A percentile compares a stretch with the other conserved stretches of the same genome.
These are phyloP conservation scores for Ciconia boyciana DNA, from an alignment of 2,113 vertebrate genomes.

Conservation along the genomic window DNA sequence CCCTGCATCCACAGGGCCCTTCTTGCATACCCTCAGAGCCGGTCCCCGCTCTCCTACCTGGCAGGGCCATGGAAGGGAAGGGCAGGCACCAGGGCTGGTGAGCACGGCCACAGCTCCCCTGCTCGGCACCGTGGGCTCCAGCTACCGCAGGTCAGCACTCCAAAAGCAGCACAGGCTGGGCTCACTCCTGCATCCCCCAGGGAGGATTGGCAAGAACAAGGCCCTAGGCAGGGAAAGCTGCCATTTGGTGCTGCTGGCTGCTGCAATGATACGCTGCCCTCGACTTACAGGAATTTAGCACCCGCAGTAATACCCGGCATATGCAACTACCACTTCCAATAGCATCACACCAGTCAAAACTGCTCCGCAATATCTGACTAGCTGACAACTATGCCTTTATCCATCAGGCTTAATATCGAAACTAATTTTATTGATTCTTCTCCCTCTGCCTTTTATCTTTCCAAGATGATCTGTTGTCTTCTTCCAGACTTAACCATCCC, in stretches of 20 bases:
- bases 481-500: background rate
- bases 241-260: background rate
- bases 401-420: background rate
- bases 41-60: background rate
- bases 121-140: fast-evolving
- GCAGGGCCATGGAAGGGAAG: no score
- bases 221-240: background rate
- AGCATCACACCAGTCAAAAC: background rate
- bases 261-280: background rate
- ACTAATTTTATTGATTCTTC: background rate
- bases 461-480: background rate
- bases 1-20: background rate
- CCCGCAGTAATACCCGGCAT: fast-evolving
- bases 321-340: background rate
- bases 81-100: background rate
- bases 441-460: background rate
- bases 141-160: background rate
- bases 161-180: fast-evolving
- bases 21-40: background rate
- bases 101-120: background rate
- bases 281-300: fast-evolving
- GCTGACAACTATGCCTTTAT: background rate
- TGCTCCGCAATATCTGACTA: background rate
- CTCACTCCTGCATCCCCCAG: background rate
- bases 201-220: background rate